Base-by-base conservation (phyloP, 2,113 vertebrate genomes). In the Etia nguti region DNA sequence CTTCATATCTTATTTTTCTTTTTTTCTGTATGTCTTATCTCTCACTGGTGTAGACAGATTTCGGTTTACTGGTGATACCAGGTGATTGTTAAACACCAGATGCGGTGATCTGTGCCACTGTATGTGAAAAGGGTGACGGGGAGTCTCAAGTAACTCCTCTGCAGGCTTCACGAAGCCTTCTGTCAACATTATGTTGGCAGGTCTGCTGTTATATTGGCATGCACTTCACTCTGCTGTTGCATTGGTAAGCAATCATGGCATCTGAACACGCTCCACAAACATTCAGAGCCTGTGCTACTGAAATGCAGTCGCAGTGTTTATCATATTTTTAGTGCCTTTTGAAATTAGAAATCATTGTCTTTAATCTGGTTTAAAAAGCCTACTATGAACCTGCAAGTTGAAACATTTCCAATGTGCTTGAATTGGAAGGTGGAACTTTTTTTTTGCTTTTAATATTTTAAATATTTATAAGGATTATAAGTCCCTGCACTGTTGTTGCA, bases 181-280 rank as follows among this genome's bases (percentile, higher is more conserved):
- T 88, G 88, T 90, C 81, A 86, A 70, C 68, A 29, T 81, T 55
- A 43, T 56, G 65, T 20, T 89, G 82, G 86, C 88, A 91, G 79
- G 56, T 83, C 57, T 46, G 50, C 81, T 62, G 65, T 57, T 55
- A 31, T 48, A 18, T 9, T 87, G 89, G 84, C 89, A 38, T n/a
- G 68, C 59, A 8, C 34, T 77, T 75, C 54, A 54, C 55, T 80
- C 55, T 31, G 65, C 16, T 41, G 34, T 50, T 48, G 68, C 68
- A 75, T 26, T 62, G n/a, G 56, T 82, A 83, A 85, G 83, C 20
- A 83, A 86, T 82, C 85, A 79, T 12, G 57, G 79, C 89, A 60
- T 91, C 68, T 80, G 79, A 88, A 75, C 5, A 56, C 62, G 6
- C 56, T 86, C 70, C 80, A 80, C 36, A 83, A 82, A 60, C 36